A percentile compares a stretch with the other conserved stretches of the same genome.
Evolutionary conservation across 1,140 invertebrate species (phyloP).

Genomic region (Adelges cooleyi): DNA sequence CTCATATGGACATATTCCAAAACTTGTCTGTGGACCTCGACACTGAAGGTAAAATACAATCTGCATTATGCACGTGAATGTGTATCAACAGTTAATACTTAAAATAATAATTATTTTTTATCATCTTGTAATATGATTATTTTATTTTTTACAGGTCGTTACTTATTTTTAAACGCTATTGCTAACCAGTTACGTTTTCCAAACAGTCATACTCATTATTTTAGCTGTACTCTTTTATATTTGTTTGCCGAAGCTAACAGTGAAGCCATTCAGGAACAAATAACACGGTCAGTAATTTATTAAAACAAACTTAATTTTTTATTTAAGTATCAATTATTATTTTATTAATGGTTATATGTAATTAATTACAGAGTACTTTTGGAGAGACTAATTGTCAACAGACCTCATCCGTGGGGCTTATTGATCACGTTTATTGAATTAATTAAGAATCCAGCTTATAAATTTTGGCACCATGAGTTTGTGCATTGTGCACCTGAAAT

Average conservation of each 20-base stretch:
- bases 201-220: conserved; percentile 99
- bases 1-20: conserved; percentile 99
- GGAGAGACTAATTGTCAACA: conserved; percentile 92
- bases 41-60: conserved; percentile 85
- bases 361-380: conserved; percentile 65
- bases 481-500: conserved; percentile 98
- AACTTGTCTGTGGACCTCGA: conserved; percentile 95
- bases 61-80: no score
- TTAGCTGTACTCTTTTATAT: conserved; percentile 92
- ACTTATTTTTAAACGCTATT: conserved; percentile 95
- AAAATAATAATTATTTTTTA: no score
- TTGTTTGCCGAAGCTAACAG: conserved; percentile 96
- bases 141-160: conserved; percentile 40
- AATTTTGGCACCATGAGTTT: conserved; percentile 98
- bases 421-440: conserved; percentile 98
- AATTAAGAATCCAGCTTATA: conserved; percentile 97
- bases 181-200: conserved; percentile 97
- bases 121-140: not conserved
- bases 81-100: no score
- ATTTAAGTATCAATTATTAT: not conserved
- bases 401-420: conserved; percentile 98
- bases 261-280: conserved; percentile 88
- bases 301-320: not conserved
- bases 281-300: conserved; percentile 42
- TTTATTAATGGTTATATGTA: not conserved